A percentile compares a stretch with the other conserved stretches of the same genome.
Conservation (phyloP, 1,140 invertebrate species). For the Uloborus diversus region DNA sequence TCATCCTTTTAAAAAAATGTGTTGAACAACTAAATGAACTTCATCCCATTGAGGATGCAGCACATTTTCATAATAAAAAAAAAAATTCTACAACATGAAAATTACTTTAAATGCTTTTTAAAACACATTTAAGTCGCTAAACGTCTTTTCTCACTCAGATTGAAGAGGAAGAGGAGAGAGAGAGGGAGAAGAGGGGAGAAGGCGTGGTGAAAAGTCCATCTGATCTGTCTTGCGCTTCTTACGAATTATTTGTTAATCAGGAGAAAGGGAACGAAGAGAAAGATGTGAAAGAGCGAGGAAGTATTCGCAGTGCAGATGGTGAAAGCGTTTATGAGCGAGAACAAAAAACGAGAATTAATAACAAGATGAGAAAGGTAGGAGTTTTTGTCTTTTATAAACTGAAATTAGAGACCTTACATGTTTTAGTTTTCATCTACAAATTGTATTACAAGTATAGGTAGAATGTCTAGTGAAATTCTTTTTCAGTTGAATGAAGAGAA, state of each 20-base stretch:
- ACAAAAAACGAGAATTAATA: slow-evolving; percentile 62
- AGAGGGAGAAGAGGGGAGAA: slow-evolving; percentile 62
- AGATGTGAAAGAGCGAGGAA: slow-evolving; percentile 89
- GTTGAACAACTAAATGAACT: too few relatives aligned
- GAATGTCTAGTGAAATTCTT: too few relatives aligned
- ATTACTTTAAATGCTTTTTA: too few relatives aligned
- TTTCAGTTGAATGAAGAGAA: too few relatives aligned
- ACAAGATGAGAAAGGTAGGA: slow-evolving; percentile 83
- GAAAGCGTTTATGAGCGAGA: slow-evolving; percentile 66
- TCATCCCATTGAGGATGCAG: too few relatives aligned
- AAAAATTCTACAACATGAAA: too few relatives aligned
- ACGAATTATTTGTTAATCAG: slow-evolving; percentile 87
- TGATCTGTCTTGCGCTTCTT: slow-evolving; percentile 87
- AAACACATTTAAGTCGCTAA: too few relatives aligned
- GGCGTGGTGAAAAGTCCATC: slow-evolving; percentile 83
- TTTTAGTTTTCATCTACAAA: neutral
- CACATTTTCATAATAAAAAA: too few relatives aligned
- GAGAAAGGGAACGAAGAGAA: slow-evolving; percentile 83
- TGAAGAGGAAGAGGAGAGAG: slow-evolving; percentile 63
- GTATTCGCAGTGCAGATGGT: slow-evolving; percentile 83
- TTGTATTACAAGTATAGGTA: too few relatives aligned
- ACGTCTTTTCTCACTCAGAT: slow-evolving; percentile 44
- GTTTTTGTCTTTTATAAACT: neutral
- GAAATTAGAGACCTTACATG: neutral
- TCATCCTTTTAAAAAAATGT: too few relatives aligned